Conservation (phyloP, 2,113 vertebrate species). For the Ranitomeya imitator region DNA sequence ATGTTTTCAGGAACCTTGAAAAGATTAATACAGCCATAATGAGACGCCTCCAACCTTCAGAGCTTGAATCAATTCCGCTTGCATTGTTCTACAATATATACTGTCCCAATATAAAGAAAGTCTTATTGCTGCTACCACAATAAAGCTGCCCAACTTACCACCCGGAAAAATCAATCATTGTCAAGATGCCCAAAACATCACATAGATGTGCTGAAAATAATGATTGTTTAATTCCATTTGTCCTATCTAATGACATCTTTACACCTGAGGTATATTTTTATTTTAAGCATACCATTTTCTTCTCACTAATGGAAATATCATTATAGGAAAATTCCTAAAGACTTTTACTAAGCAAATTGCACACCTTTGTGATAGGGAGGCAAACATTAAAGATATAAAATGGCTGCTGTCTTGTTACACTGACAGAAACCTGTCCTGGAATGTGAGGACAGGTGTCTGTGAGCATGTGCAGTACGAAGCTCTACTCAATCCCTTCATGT, state of each 20-base stretch:
- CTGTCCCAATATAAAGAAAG: slow-evolving; percentile 50
- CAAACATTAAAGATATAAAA: too few relatives aligned
- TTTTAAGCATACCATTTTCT: neutral
- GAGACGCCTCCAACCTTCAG: slow-evolving; percentile 28
- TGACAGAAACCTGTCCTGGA: too few relatives aligned
- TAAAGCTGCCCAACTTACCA: slow-evolving; percentile 48
- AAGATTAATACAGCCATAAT: slow-evolving; percentile 42
- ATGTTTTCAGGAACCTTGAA: neutral
- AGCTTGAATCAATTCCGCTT: slow-evolving; percentile 34
- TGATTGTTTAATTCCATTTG: slow-evolving; percentile 49
- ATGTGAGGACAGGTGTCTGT: too few relatives aligned
- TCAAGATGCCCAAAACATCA: slow-evolving; percentile 21
- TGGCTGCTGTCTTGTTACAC: too few relatives aligned
- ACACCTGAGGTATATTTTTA: neutral
- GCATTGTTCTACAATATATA: slow-evolving; percentile 47
- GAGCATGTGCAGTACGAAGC: too few relatives aligned
- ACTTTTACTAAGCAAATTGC: too few relatives aligned
- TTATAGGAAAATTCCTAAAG: neutral
- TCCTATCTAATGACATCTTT: slow-evolving; percentile 9
- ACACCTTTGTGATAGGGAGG: too few relatives aligned
- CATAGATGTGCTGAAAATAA: slow-evolving; percentile 40
- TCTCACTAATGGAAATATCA: neutral
- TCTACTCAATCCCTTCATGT: too few relatives aligned
- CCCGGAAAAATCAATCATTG: slow-evolving; percentile 49
- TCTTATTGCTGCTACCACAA: slow-evolving; percentile 22